Evolutionary conservation across 2,888 invertebrate genomes (phyloP).

Genomic region (Lochmaea capreae): DNA sequence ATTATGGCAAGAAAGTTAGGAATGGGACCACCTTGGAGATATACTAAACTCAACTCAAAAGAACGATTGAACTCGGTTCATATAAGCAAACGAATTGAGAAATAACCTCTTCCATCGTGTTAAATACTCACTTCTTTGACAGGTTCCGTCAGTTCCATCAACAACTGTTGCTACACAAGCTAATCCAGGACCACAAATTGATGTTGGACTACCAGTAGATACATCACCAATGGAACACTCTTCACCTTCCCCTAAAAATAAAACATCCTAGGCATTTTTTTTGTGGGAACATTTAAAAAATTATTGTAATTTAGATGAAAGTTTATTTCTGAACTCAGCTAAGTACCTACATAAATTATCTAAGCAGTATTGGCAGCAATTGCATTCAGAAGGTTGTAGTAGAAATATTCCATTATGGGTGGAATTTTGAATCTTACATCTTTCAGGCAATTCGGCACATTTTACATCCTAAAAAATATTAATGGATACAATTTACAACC

Average conservation of each 20-base stretch:
- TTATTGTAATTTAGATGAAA: no score
- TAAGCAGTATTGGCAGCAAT: conserved; percentile 74
- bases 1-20: no score
- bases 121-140: conserved; percentile 67
- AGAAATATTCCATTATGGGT: conserved; percentile 70
- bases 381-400: conserved; percentile 71
- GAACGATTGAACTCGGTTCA: no score
- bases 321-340: background rate
- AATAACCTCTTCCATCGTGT: no score
- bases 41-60: no score
- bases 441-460: conserved; percentile 57
- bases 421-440: conserved; percentile 69
- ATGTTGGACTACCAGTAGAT: conserved; percentile 68
- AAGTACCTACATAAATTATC: conserved; percentile 67
- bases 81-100: no score
- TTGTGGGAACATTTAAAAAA: background rate
- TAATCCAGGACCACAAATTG: conserved; percentile 73
- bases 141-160: conserved; percentile 59
- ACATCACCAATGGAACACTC: conserved; percentile 64
- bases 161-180: conserved; percentile 60
- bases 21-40: no score
- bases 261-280: background rate
- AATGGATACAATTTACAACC: background rate
- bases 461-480: conserved; percentile 31
- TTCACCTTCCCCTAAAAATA: conserved; percentile 67